A percentile compares a stretch with the other conserved stretches of the same genome.
These are phyloP conservation scores for Lanistes nyassanus DNA, from an alignment of 1,140 invertebrate genomes.

Conservation along the genomic window DNA sequence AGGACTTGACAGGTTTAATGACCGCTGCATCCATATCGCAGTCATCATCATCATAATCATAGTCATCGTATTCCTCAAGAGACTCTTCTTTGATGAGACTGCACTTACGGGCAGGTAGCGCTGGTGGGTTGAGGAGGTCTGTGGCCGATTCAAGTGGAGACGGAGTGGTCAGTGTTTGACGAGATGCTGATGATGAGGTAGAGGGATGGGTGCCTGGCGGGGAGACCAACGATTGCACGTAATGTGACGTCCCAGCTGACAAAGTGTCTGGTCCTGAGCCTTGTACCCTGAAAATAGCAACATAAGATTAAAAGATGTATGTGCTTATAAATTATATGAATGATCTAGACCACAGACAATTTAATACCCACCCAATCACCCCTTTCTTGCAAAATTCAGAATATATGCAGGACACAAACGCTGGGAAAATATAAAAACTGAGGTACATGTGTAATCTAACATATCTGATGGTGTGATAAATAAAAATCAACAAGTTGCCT, in stretches of 20 bases:
- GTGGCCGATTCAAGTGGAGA: constrained; percentile 12
- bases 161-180: constrained; percentile 16
- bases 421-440: no score
- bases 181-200: constrained; percentile 29
- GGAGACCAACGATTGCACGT: constrained; percentile 70
- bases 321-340: no score
- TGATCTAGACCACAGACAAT: no score
- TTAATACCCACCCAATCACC: no score
- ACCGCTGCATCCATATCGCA: constrained; percentile 40
- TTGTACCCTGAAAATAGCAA: constrained; percentile 12
- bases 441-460: no score
- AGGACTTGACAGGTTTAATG: constrained; percentile 52
- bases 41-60: constrained; percentile 46
- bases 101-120: constrained; percentile 43
- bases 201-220: constrained; percentile 70
- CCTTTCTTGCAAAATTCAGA: no score
- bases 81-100: constrained; percentile 62
- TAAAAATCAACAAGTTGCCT: no score
- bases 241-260: constrained; percentile 49
- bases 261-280: constrained; percentile 49
- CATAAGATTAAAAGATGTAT: no score
- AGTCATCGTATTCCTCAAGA: constrained; percentile 51
- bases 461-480: no score
- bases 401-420: no score
- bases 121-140: constrained; percentile 23